phyloP scores from a whole-genome alignment of 2,888 invertebrate genomes.

The Drosophila antonietae region DNA sequence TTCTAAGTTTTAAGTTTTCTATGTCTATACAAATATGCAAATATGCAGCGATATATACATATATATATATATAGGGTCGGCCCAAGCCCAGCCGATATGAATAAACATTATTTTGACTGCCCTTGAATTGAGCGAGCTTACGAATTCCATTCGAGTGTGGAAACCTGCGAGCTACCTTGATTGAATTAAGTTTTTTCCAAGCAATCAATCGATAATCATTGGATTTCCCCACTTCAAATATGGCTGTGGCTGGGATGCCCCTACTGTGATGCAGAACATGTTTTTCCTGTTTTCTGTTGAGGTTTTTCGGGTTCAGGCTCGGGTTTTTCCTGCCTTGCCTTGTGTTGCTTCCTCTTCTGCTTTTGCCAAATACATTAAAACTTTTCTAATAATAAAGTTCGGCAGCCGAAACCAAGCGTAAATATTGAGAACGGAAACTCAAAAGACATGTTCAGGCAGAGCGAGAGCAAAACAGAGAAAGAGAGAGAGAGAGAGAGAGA shows the following conservation, averaged over 20 bases:
- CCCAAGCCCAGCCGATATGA: conserved; percentile 45
- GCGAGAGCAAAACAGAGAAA: no score
- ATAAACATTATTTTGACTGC: conserved; percentile 65
- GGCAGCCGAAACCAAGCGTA: conserved; percentile 65
- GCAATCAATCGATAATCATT: conserved; percentile 32
- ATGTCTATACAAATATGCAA: conserved; percentile 39
- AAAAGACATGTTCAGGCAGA: conserved; percentile 24
- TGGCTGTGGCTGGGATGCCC: background rate
- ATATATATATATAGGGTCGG: conserved; percentile 10
- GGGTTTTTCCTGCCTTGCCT: conserved; percentile 52
- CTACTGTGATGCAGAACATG: conserved; percentile 1
- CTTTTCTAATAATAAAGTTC: conserved; percentile 82
- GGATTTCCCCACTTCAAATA: conserved; percentile 24
- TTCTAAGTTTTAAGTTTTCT: conserved; percentile 39
- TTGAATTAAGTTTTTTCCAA: conserved; percentile 11
- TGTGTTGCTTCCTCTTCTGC: conserved; percentile 33
- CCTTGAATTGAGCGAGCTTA: conserved; percentile 7
- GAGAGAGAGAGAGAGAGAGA: background rate
- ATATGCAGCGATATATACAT: conserved; percentile 22
- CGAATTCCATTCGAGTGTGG: background rate
- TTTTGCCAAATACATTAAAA: conserved; percentile 73
- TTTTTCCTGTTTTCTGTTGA: conserved; percentile 15
- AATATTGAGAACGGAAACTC: conserved; percentile 67
- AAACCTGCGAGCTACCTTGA: background rate
- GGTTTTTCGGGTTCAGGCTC: conserved; percentile 13